A percentile compares a stretch with the other conserved stretches of the same genome.
These are phyloP conservation scores for Tipula unca DNA, from an alignment of 2,888 invertebrate species.

Conservation along the genomic window DNA sequence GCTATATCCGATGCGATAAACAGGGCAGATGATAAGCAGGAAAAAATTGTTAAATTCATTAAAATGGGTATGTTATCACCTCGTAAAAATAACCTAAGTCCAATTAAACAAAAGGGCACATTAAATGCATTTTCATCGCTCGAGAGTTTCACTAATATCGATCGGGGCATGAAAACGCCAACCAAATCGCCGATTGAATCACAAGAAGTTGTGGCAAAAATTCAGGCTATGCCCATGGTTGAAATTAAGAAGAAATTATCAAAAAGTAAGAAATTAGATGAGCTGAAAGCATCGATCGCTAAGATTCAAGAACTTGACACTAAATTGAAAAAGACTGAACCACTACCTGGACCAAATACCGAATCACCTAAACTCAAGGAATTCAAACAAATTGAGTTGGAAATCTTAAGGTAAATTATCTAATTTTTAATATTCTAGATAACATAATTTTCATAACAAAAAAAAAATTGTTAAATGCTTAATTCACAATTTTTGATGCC, in stretches of 20 bases:
- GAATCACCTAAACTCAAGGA: constrained; percentile 43
- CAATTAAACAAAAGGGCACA: constrained; percentile 17
- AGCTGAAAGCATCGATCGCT: constrained; percentile 58
- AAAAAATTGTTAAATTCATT: constrained; percentile 37
- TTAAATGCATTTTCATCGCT: constrained; percentile 29
- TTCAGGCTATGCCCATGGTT: constrained; percentile 49
- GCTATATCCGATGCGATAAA: neutral
- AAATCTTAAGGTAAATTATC: constrained; percentile 51
- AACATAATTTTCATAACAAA: neutral
- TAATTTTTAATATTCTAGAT: neutral
- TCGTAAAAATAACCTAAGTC: constrained; percentile 31
- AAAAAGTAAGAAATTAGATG: constrained; percentile 58
- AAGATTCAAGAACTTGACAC: constrained; percentile 57
- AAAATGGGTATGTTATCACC: constrained; percentile 39
- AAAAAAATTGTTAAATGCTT: neutral
- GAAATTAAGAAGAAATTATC: constrained; percentile 61
- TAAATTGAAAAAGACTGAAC: constrained; percentile 36
- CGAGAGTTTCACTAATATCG: constrained; percentile 33
- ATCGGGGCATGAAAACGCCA: constrained; percentile 36
- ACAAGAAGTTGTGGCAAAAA: constrained; percentile 24
- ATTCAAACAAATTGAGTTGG: constrained; percentile 67
- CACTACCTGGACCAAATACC: constrained; percentile 26
- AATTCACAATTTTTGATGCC: neutral
- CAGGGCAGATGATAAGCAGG: constrained; percentile 27
- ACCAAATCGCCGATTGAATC: constrained; percentile 20